Base-by-base conservation (phyloP, 1,140 invertebrate species). In the Drosophila miranda region DNA sequence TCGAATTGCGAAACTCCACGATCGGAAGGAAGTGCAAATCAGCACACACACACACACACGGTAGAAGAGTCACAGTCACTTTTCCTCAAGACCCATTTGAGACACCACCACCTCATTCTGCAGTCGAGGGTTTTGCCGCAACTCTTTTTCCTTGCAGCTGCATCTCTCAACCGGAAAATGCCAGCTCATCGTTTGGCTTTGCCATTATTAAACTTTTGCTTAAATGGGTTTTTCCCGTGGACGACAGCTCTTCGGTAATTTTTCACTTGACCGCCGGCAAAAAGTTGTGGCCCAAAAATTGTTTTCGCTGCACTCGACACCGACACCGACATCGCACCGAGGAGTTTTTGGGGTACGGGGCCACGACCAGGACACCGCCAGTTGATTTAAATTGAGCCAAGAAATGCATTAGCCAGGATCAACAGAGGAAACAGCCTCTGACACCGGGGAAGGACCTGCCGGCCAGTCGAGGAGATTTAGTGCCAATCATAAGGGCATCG, bases 401-500 rank as follows among this genome's bases (percentile, higher is more conserved):
- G 51, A 71, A 71, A 70, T 54, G 55, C 68, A 71, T 71, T 71
- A 71, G 55, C 66, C 56, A 59, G 9, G 28, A 30, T 16, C 45
- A 46, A 38, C 44, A 63, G 30, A 41, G 30, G 3, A 13, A 13
- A 16, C 58, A 42, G 46, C 34, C 49, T 68, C 48, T 67, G 57
- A 61, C 62, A 60, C 34, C 6, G 38, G 56, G 28, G 49, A 2
- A 49, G 46, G n/a, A 2, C 19, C 2, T 1, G 9, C 30, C 5
- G 19, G 19, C 6, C 14, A 19, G n/a, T 4, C 19, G 23, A 19
- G 2, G 34, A 55, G 77, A 80, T 75, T 79, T 79, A 79, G 78
- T 75, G 76, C 59, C 76, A 79, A 79, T 79, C 77, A 75, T 57
- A 61, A 66, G 67, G 66, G 71, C 70, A 79, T 64, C 62, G 58